Percentiles rank a stretch among this genome's conserved stretches.
These are phyloP conservation scores for Sipha maydis DNA, from an alignment of 2,888 invertebrate species.

Conservation along the genomic window DNA sequence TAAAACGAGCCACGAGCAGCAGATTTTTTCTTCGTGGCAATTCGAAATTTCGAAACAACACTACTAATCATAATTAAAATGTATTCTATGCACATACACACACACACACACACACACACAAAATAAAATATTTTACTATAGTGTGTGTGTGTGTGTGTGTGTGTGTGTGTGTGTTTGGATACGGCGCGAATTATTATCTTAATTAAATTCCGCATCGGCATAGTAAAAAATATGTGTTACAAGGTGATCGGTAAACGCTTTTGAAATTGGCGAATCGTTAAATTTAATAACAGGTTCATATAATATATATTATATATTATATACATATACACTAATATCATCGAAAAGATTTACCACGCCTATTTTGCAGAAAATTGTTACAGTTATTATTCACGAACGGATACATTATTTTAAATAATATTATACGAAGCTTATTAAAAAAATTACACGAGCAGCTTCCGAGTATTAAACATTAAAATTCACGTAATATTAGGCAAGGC, in stretches of 20 bases:
- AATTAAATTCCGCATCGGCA: slow-evolving; percentile 52
- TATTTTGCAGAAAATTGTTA: slow-evolving; percentile 25
- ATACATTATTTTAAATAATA: background rate
- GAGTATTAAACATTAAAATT: background rate
- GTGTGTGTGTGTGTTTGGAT: background rate
- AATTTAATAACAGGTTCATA: slow-evolving; percentile 43
- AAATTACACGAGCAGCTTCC: slow-evolving; percentile 10
- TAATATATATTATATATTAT: background rate
- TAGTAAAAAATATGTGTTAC: slow-evolving; percentile 45
- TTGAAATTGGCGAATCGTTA: slow-evolving; percentile 56
- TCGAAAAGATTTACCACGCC: slow-evolving; percentile 31
- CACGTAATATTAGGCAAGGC: slow-evolving; percentile 12
- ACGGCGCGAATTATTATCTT: slow-evolving; percentile 32
- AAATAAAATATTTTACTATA: slow-evolving; percentile 6
- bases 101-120: background rate
- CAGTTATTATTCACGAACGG: background rate
- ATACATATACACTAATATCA: background rate
- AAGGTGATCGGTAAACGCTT: slow-evolving; percentile 55
- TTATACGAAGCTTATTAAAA: too few species aligned
- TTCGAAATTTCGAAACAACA: slow-evolving; percentile 34
- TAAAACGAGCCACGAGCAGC: slow-evolving; percentile 47
- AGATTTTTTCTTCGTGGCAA: slow-evolving; percentile 45
- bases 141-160: background rate
- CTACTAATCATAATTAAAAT: slow-evolving; percentile 48
- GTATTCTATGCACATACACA: slow-evolving; percentile 8